These are phyloP conservation scores for Hydraecia micacea DNA, from an alignment of 2,888 invertebrate genomes.

Conservation along the genomic window DNA sequence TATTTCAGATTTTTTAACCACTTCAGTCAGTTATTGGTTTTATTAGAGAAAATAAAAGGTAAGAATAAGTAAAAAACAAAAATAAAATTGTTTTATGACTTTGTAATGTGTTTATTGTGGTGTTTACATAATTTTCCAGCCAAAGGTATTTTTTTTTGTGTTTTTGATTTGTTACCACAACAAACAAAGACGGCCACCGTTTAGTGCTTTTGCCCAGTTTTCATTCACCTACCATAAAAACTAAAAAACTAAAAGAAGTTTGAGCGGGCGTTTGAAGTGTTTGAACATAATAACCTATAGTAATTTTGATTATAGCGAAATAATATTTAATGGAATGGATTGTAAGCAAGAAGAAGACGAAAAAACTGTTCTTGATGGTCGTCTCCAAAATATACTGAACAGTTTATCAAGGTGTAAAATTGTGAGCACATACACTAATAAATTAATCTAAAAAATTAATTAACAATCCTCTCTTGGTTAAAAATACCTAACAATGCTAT, in stretches of 20 bases:
- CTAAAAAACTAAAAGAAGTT: neutral
- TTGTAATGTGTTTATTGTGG: neutral
- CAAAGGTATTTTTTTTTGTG: neutral
- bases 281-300: too few species aligned
- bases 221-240: neutral
- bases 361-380: slow-evolving; percentile 65
- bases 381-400: slow-evolving; percentile 79
- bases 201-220: neutral
- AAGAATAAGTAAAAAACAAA: neutral
- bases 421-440: slow-evolving; percentile 68
- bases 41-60: neutral
- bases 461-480: neutral
- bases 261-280: too few species aligned
- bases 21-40: neutral
- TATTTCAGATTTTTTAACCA: neutral
- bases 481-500: neutral
- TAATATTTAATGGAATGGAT: slow-evolving; percentile 62
- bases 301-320: neutral
- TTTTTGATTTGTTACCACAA: neutral
- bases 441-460: neutral
- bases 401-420: slow-evolving; percentile 83
- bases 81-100: neutral
- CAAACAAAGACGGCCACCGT: neutral
- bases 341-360: slow-evolving; percentile 65
- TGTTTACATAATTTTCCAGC: neutral